Evolutionary conservation across 2,888 invertebrate species (phyloP).

Genomic region (Caenorhabditis afra): DNA sequence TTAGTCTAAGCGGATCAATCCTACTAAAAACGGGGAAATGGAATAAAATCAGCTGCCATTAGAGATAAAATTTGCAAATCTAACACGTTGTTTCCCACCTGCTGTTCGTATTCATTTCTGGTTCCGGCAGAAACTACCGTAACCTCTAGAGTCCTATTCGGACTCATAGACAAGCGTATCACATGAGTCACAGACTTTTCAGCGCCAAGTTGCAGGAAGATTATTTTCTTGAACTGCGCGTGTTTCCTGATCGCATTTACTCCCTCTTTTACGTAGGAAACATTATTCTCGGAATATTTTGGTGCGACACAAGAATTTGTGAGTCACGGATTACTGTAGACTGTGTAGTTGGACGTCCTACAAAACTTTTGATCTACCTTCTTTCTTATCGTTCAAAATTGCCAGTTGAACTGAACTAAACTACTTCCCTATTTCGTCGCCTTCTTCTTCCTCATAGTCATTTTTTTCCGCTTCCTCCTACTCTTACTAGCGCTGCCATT

Average conservation of each 20-base stretch:
- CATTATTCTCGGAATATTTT: slow-evolving; percentile 26
- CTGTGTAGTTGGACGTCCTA: too few species aligned
- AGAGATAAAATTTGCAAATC: too few species aligned
- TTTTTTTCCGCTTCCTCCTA: slow-evolving; percentile 10
- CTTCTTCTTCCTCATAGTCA: background rate
- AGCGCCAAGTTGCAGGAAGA: background rate
- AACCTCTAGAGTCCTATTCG: background rate
- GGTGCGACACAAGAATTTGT: background rate
- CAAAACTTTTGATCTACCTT: too few species aligned
- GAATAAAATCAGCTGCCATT: too few species aligned
- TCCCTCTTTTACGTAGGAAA: slow-evolving; percentile 34
- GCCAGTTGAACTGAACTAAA: too few species aligned
- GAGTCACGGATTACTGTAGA: background rate
- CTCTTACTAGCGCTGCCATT: background rate
- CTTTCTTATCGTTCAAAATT: too few species aligned
- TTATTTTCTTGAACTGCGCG: slow-evolving; percentile 54
- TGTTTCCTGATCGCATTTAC: slow-evolving; percentile 48
- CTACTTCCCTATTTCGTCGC: too few species aligned
- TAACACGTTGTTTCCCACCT: too few species aligned
- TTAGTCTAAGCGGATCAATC: slow-evolving; percentile 3
- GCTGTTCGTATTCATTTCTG: too few species aligned
- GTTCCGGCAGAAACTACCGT: slow-evolving; percentile 19
- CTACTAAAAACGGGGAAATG: too few species aligned
- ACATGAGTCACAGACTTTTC: slow-evolving; percentile 7
- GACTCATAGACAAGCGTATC: background rate